Evolutionary conservation across 2,113 vertebrate species (phyloP), one percentile per base, ranked within the genome.

Genomic region (Origma solitaria): DNA sequence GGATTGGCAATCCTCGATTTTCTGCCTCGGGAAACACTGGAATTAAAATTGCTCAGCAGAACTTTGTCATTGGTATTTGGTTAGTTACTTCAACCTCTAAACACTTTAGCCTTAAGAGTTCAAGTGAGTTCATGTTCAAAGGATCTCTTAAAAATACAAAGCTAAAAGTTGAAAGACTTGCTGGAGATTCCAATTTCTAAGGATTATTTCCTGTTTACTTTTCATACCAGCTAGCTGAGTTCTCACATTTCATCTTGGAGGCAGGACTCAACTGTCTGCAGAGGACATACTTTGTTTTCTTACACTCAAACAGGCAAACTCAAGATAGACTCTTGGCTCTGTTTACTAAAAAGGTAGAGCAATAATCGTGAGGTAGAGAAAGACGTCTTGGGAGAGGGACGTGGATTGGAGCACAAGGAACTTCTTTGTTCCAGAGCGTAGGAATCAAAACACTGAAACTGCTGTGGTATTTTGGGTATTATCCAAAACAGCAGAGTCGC

Each of bases 191-290:
- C 91, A 96, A 69, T 94, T 96, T 96, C 86, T 81, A 88, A 91
- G 90, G 88, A 93, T 88, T 93, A 87, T 95, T 97, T 96, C 82
- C 94, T 96, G 87, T 94, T 96, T 97, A 94, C 86, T 95, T 96
- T 96, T 95, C 90, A 94, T 95, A 84, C 86, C 87, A 95, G 72
- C 92, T 82, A 94, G 85, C 69, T 6, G n/a, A 96, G 88, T 71
- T 95, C 88, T 97, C 86, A 89, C 71, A 94, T 94, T 97, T 97
- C 95, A 80, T 76, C 78, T 90, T 40, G 69, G 76, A 90, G 24
- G 81, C 70, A 77, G 47, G 78, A 88, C 56, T 79, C 66, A 88
- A 20, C 60, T 42, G 76, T 88, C 79, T 88, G 78, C 50, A 96
- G 72, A 96, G 88, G 73, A 92, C 66, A 75, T 30, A 78, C 47